phyloP scores from a whole-genome alignment of 1,140 invertebrate species.

The Megalonaias nervosa region DNA sequence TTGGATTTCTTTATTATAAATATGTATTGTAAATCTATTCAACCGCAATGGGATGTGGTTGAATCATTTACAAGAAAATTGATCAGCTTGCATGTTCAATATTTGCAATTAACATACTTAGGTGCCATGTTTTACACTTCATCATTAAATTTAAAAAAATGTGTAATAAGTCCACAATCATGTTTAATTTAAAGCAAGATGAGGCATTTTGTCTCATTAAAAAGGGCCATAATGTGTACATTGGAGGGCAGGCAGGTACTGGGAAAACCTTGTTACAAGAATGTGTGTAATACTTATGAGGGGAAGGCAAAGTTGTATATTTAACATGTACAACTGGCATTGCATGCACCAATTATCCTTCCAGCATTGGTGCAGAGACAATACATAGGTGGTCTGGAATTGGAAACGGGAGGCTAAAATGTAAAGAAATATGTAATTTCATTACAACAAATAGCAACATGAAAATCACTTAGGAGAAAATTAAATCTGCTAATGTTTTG shows the following conservation, averaged over 20 bases:
- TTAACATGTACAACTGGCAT: neutral
- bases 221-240: constrained; percentile 12
- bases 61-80: too few species aligned
- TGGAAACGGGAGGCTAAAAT: constrained; percentile 6
- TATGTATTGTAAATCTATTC: too few species aligned
- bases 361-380: constrained; percentile 7
- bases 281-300: neutral
- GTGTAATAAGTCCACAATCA: neutral
- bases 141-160: too few species aligned
- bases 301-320: neutral
- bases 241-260: constrained; percentile 12
- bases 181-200: constrained; percentile 13
- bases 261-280: constrained; percentile 12
- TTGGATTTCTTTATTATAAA: too few species aligned
- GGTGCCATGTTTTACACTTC: too few species aligned
- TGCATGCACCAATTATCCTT: neutral
- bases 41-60: too few species aligned
- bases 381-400: constrained; percentile 27
- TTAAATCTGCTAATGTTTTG: constrained; percentile 5
- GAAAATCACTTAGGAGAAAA: neutral
- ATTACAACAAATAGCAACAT: constrained; percentile 4
- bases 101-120: too few species aligned
- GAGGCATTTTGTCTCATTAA: neutral
- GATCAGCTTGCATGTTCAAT: too few species aligned
- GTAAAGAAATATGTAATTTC: constrained; percentile 4